Evolutionary conservation across 2,113 vertebrate genomes (phyloP), one percentile per base, ranked within the genome.

Genomic region (Heloderma charlesbogerti): DNA sequence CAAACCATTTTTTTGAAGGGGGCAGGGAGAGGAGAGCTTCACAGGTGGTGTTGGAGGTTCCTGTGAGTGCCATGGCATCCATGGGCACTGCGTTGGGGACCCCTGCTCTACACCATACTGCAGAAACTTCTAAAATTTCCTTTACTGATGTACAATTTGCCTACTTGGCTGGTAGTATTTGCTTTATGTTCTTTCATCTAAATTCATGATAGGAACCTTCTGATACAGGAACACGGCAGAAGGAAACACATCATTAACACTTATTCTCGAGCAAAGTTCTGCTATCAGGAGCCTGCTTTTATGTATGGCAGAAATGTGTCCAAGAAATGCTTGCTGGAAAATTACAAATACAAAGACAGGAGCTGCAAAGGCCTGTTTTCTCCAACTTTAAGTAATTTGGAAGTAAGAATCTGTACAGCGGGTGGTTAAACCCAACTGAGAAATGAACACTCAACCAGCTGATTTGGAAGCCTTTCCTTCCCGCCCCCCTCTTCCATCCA

Each of bases 401-500:
- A 89, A 82, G 48, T 29, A 72, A 72, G 88, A 31, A 40, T 57
- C 82, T 88, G 80, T 87, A 40, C 43, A 57, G 91, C 60, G 34
- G 78, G 88, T 82, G 84, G 78, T 83, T 77, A 67, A 89, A 87
- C 15, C 89, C 89, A 92, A 79, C 82, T 82, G 88, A 69, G 93
- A 87, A 60, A 57, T 43, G 89, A 75, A 0, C 0, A 9, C 74
- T 69, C 90, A 85, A 72, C 83, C 84, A 88, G 90, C 88, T 86
- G 69, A 90, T 67, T 45, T 93, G 92, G 80, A 93, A 95, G 60
- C 45, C 40, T 77, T 91, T 92, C 74, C 75, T 88, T 89, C 84
- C n/a, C 67, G 60, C 40, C 88, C 40, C 87, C n/a, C 83, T 57
- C 85, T 91, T 91, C 93, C 91, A 93, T 88, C 88, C 72, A 88